These are phyloP conservation scores for Clytia hemisphaerica DNA, from an alignment of 30 jellyfish, hydroid and myxozoan genomes.

Conservation along the genomic window DNA sequence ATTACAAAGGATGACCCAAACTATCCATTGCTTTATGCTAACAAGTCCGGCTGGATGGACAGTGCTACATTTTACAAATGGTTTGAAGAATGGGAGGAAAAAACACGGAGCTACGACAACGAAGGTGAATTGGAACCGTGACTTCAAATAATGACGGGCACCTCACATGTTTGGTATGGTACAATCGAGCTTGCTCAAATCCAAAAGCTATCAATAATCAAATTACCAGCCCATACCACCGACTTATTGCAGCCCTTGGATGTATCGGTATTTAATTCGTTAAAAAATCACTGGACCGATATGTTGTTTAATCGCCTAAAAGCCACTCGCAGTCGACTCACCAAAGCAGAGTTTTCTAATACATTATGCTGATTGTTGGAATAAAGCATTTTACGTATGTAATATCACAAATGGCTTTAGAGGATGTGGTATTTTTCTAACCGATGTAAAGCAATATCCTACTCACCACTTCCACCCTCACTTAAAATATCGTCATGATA, in stretches of 20 bases:
- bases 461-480: too few relatives aligned
- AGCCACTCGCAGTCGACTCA: neutral
- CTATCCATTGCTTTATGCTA: neutral
- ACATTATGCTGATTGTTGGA: too few relatives aligned
- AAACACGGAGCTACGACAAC: neutral
- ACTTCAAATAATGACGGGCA: neutral
- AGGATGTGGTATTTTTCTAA: too few relatives aligned
- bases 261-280: neutral
- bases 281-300: neutral
- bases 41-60: slow-evolving; percentile 1
- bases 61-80: too few relatives aligned
- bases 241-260: neutral
- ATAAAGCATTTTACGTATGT: too few relatives aligned
- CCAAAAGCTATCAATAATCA: neutral
- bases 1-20: neutral
- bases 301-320: neutral
- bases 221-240: neutral
- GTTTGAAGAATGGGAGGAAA: neutral
- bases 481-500: too few relatives aligned
- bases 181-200: neutral
- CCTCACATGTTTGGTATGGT: neutral
- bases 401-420: too few relatives aligned
- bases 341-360: too few relatives aligned
- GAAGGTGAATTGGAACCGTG: neutral
- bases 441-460: too few relatives aligned